Evolutionary conservation across 2,113 vertebrate genomes (phyloP).

Genomic region (Zosterops pallidus): DNA sequence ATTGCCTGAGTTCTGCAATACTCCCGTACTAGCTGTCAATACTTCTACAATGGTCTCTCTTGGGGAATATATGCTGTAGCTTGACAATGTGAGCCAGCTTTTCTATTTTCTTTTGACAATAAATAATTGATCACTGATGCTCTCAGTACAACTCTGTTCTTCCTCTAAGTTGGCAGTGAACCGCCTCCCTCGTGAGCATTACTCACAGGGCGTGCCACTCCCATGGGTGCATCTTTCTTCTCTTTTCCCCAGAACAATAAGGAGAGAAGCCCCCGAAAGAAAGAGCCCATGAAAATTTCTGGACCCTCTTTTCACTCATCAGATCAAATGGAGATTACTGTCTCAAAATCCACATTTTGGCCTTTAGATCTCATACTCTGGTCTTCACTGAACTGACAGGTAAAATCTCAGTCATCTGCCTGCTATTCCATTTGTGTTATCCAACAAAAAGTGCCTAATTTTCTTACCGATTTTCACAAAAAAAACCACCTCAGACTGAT

Average conservation of each 20-base stretch:
- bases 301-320: background rate
- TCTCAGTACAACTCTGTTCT: background rate
- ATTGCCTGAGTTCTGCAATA: background rate
- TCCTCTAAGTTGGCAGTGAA: background rate
- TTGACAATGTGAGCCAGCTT: background rate
- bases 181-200: background rate
- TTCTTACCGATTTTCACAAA: background rate
- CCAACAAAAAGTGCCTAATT: background rate
- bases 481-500: background rate
- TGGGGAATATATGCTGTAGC: background rate
- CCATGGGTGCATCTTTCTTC: background rate
- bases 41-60: background rate
- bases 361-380: background rate
- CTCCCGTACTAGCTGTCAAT: background rate
- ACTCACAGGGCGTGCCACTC: background rate
- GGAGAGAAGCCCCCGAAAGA: background rate
- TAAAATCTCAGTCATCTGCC: background rate
- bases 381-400: background rate
- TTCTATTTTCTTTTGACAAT: conserved; percentile 1
- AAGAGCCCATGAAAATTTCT: background rate
- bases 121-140: conserved; percentile 53
- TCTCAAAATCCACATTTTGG: background rate
- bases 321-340: background rate
- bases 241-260: background rate
- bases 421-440: background rate